A percentile compares a stretch with the other conserved stretches of the same genome.
These are phyloP conservation scores for Sussaba pulchella DNA, from an alignment of 2,888 invertebrate species.

Conservation along the genomic window DNA sequence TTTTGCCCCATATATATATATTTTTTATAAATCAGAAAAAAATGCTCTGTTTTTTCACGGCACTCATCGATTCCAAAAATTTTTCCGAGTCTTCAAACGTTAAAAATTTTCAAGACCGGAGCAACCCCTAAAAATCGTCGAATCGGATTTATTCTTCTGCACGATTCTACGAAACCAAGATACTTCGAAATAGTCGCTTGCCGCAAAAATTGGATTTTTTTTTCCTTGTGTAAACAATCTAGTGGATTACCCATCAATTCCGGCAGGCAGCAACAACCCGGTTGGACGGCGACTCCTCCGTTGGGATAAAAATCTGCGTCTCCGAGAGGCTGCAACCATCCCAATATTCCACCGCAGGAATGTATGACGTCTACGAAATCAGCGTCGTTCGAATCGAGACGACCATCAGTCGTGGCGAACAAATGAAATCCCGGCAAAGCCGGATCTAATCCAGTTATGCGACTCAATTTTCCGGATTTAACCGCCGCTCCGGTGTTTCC, in stretches of 20 bases:
- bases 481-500: conserved; percentile 79
- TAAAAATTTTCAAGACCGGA: no score
- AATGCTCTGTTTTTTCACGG: no score
- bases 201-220: no score
- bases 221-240: no score
- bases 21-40: no score
- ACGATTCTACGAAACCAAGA: no score
- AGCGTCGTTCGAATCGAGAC: conserved; percentile 81
- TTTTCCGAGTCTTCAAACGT: no score
- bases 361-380: conserved; percentile 83
- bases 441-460: conserved; percentile 85
- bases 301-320: conserved; percentile 84
- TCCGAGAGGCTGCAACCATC: conserved; percentile 81
- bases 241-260: conserved; percentile 79
- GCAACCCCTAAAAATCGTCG: no score
- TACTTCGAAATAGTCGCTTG: no score
- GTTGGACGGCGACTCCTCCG: conserved; percentile 82
- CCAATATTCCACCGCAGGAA: conserved; percentile 83
- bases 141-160: no score
- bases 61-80: no score
- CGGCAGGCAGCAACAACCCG: conserved; percentile 82
- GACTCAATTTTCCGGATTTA: conserved; percentile 80
- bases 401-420: conserved; percentile 74
- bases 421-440: conserved; percentile 83
- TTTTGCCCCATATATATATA: no score